Percentiles rank a stretch among this genome's conserved stretches.
Evolutionary conservation across 1,140 invertebrate species (phyloP).

Genomic region (Drosophila bocki): DNA sequence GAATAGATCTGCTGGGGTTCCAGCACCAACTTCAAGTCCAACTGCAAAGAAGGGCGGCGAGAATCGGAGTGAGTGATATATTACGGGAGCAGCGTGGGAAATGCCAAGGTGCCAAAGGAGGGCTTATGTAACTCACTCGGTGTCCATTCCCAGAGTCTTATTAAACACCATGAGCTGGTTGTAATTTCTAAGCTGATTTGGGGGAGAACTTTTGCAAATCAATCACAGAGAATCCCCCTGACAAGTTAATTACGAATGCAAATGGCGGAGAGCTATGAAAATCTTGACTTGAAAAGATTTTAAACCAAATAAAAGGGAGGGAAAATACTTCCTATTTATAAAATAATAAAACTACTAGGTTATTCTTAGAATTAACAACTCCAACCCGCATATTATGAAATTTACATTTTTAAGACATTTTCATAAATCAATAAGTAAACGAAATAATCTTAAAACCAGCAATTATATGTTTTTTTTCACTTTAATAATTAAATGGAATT

Average conservation of each 20-base stretch:
- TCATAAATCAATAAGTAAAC: conserved; percentile 38
- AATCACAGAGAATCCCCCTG: conserved; percentile 43
- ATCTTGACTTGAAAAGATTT: neutral
- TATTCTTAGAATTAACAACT: neutral
- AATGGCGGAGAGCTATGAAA: conserved; percentile 30
- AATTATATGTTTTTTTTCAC: conserved; percentile 34
- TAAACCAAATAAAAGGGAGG: neutral
- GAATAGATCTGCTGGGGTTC: conserved; percentile 27
- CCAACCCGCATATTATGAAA: conserved; percentile 14
- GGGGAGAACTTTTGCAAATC: conserved; percentile 61
- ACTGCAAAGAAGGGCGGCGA: conserved; percentile 14
- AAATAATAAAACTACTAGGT: neutral
- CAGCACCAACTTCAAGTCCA: neutral
- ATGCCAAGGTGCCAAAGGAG: conserved; percentile 14
- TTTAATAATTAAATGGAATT: conserved; percentile 37
- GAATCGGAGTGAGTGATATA: conserved; percentile 34
- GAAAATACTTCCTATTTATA: neutral
- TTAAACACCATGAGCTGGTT: conserved; percentile 74
- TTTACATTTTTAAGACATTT: conserved; percentile 14
- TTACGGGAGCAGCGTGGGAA: conserved; percentile 77
- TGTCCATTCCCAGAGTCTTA: conserved; percentile 46
- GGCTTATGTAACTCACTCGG: conserved; percentile 63
- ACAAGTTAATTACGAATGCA: conserved; percentile 67
- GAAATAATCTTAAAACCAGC: conserved; percentile 13
- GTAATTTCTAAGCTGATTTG: conserved; percentile 76